phyloP scores from a whole-genome alignment of 92 coral and sea anemone genomes.

The Micromussa lordhowensis region DNA sequence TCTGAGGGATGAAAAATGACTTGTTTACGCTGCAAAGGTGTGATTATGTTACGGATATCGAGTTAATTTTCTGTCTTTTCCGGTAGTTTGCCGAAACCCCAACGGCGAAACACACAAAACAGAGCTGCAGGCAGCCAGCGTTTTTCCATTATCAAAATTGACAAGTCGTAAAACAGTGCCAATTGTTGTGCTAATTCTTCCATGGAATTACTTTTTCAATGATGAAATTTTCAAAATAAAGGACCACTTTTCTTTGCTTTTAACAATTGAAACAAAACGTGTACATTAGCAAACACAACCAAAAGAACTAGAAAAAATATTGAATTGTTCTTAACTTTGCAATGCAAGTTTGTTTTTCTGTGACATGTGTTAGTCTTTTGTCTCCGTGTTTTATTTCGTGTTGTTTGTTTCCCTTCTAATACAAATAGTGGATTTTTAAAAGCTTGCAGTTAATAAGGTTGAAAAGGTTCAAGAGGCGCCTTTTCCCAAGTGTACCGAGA shows the following conservation, averaged over 20 bases:
- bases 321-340: background rate
- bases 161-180: background rate
- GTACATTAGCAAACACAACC: background rate
- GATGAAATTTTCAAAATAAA: slow-evolving; percentile 1
- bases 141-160: background rate
- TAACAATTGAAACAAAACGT: background rate
- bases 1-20: background rate
- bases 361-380: background rate
- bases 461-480: background rate
- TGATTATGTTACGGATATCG: slow-evolving; percentile 17
- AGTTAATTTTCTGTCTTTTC: slow-evolving; percentile 7
- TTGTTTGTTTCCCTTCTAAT: background rate
- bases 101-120: slow-evolving; percentile 1
- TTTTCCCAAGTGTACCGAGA: background rate
- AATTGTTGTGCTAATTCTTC: background rate
- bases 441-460: background rate
- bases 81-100: slow-evolving; percentile 1
- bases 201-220: background rate
- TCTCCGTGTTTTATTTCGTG: background rate
- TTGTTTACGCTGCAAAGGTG: slow-evolving; percentile 20
- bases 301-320: background rate
- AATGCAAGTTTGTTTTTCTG: background rate
- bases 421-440: background rate
- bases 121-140: background rate
- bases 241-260: background rate